Conservation (phyloP, 1,140 invertebrate genomes). For the Choristoneura fumiferana region DNA sequence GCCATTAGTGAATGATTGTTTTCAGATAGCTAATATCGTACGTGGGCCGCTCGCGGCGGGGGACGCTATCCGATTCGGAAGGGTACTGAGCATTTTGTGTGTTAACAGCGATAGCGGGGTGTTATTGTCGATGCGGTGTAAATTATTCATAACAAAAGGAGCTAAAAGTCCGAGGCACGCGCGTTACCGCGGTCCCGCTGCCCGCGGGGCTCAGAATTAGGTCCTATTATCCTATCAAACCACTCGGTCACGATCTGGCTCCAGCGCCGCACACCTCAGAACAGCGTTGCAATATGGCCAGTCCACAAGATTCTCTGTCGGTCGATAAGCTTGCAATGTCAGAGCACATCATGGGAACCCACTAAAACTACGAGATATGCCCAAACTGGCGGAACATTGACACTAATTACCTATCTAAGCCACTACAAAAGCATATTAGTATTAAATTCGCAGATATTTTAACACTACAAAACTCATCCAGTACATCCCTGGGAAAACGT, state of each 20-base stretch:
- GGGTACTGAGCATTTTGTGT: conserved; percentile 23
- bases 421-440: conserved; percentile 11
- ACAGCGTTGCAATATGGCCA: conserved; percentile 38
- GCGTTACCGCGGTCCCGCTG: neutral
- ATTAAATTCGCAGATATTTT: conserved; percentile 18
- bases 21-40: conserved; percentile 33
- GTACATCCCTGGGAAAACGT: conserved; percentile 26
- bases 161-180: conserved; percentile 24
- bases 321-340: conserved; percentile 38
- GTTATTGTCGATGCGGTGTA: conserved; percentile 24
- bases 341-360: conserved; percentile 38
- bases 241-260: conserved; percentile 2
- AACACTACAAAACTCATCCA: conserved; percentile 21
- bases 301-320: conserved; percentile 28
- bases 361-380: conserved; percentile 25
- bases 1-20: conserved; percentile 57
- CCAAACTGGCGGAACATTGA: conserved; percentile 22
- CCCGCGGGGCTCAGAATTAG: neutral
- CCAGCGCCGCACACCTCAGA: neutral
- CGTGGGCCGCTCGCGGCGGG: conserved; percentile 21
- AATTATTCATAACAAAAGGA: conserved; percentile 46
- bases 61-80: conserved; percentile 6
- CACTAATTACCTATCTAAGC: conserved; percentile 3
- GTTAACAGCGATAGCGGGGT: conserved; percentile 10
- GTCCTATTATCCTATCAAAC: conserved; percentile 32